These are phyloP conservation scores for Molossus alvarezi DNA, from an alignment of 2,797 vertebrate species.

Conservation along the genomic window DNA sequence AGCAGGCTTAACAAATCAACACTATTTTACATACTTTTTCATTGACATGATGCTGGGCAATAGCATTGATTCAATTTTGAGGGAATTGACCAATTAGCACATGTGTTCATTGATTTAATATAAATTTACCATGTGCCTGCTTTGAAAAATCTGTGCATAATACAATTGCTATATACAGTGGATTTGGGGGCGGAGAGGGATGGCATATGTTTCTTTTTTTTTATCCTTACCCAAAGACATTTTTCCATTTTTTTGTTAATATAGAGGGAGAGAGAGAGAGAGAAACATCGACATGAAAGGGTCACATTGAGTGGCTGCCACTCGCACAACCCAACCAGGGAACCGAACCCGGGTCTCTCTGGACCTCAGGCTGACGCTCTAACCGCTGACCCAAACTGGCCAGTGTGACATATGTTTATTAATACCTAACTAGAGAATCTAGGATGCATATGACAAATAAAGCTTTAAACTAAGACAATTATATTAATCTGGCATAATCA, in stretches of 20 bases:
- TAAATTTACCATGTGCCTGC: neutral
- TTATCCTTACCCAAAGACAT: too few relatives aligned
- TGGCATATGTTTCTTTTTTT: neutral
- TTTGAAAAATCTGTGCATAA: neutral
- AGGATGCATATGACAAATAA: conserved; percentile 6
- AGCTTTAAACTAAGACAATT: neutral
- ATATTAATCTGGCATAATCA: neutral
- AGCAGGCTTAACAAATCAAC: neutral
- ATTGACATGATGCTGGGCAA: neutral
- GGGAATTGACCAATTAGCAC: neutral
- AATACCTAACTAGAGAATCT: neutral
- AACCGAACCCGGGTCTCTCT: too few relatives aligned
- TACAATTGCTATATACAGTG: neutral
- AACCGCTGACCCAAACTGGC: too few relatives aligned
- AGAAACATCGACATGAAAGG: too few relatives aligned
- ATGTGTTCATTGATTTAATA: neutral
- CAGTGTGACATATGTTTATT: neutral
- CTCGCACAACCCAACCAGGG: too few relatives aligned
- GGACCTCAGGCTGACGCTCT: too few relatives aligned
- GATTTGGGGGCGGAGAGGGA: too few relatives aligned
- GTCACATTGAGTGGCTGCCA: too few relatives aligned
- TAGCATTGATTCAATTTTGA: neutral
- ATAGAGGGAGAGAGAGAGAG: too few relatives aligned
- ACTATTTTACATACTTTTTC: neutral
- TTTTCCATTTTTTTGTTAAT: too few relatives aligned